phyloP scores from a whole-genome alignment of 2,797 vertebrate genomes.

The Neosilurus hyrtlii region DNA sequence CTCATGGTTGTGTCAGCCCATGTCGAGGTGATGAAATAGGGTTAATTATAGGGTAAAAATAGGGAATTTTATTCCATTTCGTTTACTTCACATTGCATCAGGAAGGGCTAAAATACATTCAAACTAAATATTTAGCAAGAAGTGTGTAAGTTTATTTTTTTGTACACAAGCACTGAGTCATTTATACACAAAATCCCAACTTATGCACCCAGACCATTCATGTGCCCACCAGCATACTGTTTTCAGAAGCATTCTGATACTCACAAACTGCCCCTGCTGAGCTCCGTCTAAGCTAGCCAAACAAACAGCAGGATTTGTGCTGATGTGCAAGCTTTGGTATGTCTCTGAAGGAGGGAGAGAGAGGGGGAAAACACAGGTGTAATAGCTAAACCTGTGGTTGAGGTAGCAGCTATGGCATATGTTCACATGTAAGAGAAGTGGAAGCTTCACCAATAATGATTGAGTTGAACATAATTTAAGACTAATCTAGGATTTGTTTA shows the following conservation, averaged over 20 bases:
- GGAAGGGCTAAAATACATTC: not conserved
- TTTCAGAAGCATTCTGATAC: slow-evolving; percentile 25
- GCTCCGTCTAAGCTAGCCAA: slow-evolving; percentile 18
- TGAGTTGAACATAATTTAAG: too few species aligned
- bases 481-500: too few species aligned
- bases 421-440: not conserved
- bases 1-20: not conserved
- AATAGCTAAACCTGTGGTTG: not conserved
- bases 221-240: slow-evolving; percentile 20
- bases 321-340: slow-evolving; percentile 21
- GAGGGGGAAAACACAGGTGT: too few species aligned
- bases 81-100: not conserved
- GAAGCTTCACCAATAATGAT: too few species aligned
- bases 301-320: slow-evolving; percentile 20
- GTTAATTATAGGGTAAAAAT: too few species aligned
- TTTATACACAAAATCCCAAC: not conserved
- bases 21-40: not conserved
- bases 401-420: not conserved
- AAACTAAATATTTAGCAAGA: not conserved
- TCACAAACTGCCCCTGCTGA: slow-evolving; percentile 35
- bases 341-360: not conserved
- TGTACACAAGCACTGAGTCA: not conserved
- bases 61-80: not conserved
- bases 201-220: not conserved
- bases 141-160: not conserved